Evolutionary conservation across 2,113 vertebrate genomes (phyloP).

Genomic region (Strix uralensis): DNA sequence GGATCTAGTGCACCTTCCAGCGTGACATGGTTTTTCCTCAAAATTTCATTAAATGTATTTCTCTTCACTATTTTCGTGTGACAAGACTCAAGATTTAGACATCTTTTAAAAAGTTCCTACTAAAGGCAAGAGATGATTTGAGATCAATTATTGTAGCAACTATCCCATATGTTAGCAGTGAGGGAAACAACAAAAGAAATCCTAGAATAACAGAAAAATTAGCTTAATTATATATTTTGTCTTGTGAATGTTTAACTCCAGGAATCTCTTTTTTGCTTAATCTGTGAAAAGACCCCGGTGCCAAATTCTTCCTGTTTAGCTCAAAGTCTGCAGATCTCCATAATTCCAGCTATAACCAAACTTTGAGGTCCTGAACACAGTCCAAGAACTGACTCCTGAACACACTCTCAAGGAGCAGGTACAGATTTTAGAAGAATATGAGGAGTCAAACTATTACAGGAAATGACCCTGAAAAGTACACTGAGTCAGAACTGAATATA

Average conservation of each 20-base stretch:
- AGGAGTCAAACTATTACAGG: not conserved
- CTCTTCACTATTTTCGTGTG: not conserved
- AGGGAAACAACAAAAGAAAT: not conserved
- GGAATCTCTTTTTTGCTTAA: not conserved
- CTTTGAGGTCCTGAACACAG: not conserved
- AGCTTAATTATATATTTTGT: not conserved
- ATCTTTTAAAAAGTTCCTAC: not conserved
- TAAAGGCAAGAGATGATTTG: not conserved
- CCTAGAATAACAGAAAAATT: not conserved
- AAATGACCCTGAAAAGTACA: not conserved
- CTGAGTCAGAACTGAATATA: not conserved
- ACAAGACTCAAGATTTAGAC: not conserved
- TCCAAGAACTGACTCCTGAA: not conserved
- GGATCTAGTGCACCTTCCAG: not conserved
- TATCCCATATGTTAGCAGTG: not conserved
- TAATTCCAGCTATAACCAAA: not conserved
- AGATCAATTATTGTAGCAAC: not conserved
- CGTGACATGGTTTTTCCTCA: not conserved
- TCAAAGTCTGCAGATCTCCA: not conserved
- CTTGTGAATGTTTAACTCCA: not conserved
- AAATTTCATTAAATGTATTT: not conserved
- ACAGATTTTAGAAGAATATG: not conserved
- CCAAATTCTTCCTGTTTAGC: not conserved
- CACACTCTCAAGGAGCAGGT: not conserved
- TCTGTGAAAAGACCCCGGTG: not conserved